Base-by-base conservation (phyloP, 1,140 invertebrate genomes). In the Agrilus planipennis region DNA sequence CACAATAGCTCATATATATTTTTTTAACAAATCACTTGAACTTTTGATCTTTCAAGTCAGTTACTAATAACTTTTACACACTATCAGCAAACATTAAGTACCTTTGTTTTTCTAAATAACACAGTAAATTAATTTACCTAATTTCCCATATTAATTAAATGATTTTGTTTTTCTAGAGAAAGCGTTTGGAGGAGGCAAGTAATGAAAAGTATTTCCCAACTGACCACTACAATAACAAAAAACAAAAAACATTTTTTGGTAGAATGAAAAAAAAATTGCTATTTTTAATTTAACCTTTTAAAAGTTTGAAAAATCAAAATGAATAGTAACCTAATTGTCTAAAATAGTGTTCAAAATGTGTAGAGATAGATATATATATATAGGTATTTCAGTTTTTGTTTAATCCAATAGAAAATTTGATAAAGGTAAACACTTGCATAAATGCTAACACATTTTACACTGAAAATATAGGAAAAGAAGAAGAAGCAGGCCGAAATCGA, bases 401-500 rank as follows among this genome's bases (percentile, higher is more conserved):
- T 32, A 11, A 17, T 5, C 23, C 7, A 7, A 9, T 7, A 27
- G 23, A 20, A 34, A 6, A 4, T 34, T 34, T 21, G 18, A 4
- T 36, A n/a, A 21, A 27, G 23, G 7, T 27, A 9, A 7, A 27
- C 23, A 12, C 12, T 9, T 9, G 23, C 12, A 27, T 27, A 32
- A 32, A 19, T 31, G 7, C 21, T 20, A 40, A 27, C 18, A 5
- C 18, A 31, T 22, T 41, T 11, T 15, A 27, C 14, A 39, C 14
- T 44, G n/a, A 23, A 29, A 25, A 38, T 14, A 52, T 61, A 86
- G 82, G 84, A 84, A 76, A 89, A 87, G 77, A 90, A 88, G 78
- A 86, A 79, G 72, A 90, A 90, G 74, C 86, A 90, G 74, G 79
- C 81, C 63, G 85, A 89, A 64, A 90, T 89, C 64, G 87, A 92